A percentile compares a stretch with the other conserved stretches of the same genome.
These are phyloP conservation scores for Etheostoma spectabile DNA, from an alignment of 2,113 vertebrate genomes.

Conservation along the genomic window DNA sequence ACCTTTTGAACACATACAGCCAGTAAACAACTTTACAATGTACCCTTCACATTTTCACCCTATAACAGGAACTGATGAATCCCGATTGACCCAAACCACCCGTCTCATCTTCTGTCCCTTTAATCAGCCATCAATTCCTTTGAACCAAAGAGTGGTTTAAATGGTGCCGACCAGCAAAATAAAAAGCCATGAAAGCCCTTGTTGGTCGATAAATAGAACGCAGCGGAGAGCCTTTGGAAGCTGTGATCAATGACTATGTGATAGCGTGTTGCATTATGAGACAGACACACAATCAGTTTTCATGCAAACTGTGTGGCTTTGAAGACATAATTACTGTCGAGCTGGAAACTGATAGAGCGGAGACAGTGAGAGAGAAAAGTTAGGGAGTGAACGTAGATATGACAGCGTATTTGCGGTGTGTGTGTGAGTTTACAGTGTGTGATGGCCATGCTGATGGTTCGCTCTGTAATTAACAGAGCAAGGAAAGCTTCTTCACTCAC, in stretches of 20 bases:
- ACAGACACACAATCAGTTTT: constrained; percentile 32
- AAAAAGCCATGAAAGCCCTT: constrained; percentile 48
- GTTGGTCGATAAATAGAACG: constrained; percentile 47
- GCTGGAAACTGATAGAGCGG: constrained; percentile 16
- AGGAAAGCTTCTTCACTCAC: constrained; percentile 35
- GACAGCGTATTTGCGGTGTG: background rate
- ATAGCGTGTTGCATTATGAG: constrained; percentile 32
- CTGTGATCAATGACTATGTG: constrained; percentile 53
- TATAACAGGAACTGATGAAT: constrained; percentile 36
- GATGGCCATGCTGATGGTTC: constrained; percentile 1
- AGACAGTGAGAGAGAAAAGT: constrained; percentile 11
- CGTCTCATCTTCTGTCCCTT: constrained; percentile 44
- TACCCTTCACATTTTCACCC: constrained; percentile 8
- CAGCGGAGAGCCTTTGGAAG: constrained; percentile 32
- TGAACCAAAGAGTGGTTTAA: constrained; percentile 52
- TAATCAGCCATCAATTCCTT: constrained; percentile 55
- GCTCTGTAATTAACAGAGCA: constrained; percentile 56
- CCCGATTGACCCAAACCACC: constrained; percentile 36
- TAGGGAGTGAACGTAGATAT: background rate
- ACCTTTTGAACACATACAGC: background rate
- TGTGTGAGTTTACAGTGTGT: background rate
- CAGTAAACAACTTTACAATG: background rate
- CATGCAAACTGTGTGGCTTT: constrained; percentile 39
- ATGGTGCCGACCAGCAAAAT: constrained; percentile 14
- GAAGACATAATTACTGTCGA: constrained; percentile 34